phyloP scores from a whole-genome alignment of 1,140 invertebrate species.

The Zeugodacus cucurbitae region DNA sequence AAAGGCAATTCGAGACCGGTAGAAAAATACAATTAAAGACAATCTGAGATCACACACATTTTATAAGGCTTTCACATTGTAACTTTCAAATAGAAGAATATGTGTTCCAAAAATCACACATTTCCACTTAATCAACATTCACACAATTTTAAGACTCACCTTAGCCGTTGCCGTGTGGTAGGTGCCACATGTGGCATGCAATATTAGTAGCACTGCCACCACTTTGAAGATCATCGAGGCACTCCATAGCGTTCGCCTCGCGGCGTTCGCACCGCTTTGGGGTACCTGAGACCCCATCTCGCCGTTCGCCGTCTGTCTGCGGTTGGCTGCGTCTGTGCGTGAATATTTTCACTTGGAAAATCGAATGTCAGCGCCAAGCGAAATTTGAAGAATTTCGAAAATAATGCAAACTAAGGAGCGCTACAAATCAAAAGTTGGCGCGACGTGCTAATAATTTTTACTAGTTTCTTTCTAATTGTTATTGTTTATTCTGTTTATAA shows the following conservation, averaged over 20 bases:
- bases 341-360: not conserved
- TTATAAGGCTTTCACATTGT: too few species aligned
- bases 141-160: not conserved
- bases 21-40: too few species aligned
- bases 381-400: not conserved
- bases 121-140: too few species aligned
- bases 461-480: not conserved
- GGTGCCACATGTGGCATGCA: conserved; percentile 23
- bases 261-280: not conserved
- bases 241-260: not conserved
- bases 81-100: too few species aligned
- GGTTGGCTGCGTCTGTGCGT: not conserved
- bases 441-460: not conserved
- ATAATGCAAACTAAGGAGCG: not conserved
- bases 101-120: too few species aligned
- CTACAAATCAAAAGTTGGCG: not conserved
- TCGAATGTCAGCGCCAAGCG: not conserved
- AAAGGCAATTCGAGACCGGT: too few species aligned
- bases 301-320: not conserved
- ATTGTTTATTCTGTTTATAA: not conserved
- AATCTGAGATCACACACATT: too few species aligned
- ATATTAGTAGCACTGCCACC: not conserved
- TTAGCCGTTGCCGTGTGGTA: not conserved
- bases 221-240: conserved; percentile 4
- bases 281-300: conserved; percentile 10